Evolutionary conservation across 2,888 invertebrate species (phyloP).

Genomic region (Synergus laeviventris): DNA sequence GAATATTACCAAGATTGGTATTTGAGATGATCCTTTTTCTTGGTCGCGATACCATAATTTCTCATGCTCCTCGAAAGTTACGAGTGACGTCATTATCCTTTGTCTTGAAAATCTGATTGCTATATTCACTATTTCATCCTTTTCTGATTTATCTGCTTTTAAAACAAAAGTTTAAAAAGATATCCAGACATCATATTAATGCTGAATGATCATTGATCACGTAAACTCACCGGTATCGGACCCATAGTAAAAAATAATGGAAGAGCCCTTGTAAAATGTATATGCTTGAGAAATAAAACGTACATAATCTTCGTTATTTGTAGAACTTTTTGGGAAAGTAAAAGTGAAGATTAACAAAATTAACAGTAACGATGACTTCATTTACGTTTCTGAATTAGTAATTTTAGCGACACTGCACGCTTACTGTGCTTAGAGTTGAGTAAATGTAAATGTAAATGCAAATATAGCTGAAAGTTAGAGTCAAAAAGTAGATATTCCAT

Average conservation of each 20-base stretch:
- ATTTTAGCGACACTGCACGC: not conserved
- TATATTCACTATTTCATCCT: not conserved
- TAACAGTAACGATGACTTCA: not conserved
- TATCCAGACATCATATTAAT: not conserved
- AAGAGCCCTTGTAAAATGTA: not conserved
- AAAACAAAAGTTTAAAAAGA: not conserved
- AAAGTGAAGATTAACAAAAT: not conserved
- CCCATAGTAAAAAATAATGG: not conserved
- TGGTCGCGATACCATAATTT: not conserved
- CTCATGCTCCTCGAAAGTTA: not conserved
- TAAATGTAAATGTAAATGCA: not conserved
- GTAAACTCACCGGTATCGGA: not conserved
- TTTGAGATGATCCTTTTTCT: not conserved
- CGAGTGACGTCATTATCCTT: not conserved
- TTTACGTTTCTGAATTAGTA: not conserved
- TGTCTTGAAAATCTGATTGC: not conserved
- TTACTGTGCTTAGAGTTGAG: not conserved
- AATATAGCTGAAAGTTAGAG: not conserved
- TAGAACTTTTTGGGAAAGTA: not conserved
- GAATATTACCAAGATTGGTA: constrained; percentile 3
- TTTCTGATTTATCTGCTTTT: not conserved
- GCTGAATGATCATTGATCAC: not conserved
- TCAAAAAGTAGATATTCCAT: not conserved
- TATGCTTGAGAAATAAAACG: not conserved
- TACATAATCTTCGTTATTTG: constrained; percentile 1